Evolutionary conservation across 2,888 invertebrate genomes (phyloP).

Genomic region (Monopis laevigella): DNA sequence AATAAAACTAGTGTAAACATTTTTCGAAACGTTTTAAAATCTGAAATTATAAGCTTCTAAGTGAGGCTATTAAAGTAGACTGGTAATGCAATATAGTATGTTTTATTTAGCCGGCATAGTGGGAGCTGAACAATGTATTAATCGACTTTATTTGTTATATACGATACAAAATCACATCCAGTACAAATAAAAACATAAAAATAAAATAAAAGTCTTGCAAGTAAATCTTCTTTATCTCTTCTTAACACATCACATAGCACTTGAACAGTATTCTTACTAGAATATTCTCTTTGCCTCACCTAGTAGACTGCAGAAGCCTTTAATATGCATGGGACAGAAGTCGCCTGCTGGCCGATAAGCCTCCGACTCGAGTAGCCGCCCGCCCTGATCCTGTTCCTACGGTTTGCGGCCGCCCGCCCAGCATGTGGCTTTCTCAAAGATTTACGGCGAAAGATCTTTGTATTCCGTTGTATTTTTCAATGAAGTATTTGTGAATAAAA

Average conservation of each 20-base stretch:
- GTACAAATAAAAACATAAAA: background rate
- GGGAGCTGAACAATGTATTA: too few relatives aligned
- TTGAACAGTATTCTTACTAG: constrained; percentile 23
- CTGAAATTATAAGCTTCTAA: too few relatives aligned
- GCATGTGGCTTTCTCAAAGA: constrained; percentile 31
- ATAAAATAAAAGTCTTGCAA: background rate
- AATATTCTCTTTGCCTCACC: constrained; percentile 36
- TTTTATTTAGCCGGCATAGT: too few relatives aligned
- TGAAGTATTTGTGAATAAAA: too few relatives aligned
- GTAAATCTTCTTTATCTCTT: background rate
- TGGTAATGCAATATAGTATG: too few relatives aligned
- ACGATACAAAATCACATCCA: too few relatives aligned
- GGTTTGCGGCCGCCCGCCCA: constrained; percentile 17
- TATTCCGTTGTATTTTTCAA: background rate
- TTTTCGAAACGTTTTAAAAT: too few relatives aligned
- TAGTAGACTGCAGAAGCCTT: constrained; percentile 33
- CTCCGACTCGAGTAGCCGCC: constrained; percentile 35
- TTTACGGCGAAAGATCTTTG: constrained; percentile 29
- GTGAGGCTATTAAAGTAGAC: too few relatives aligned
- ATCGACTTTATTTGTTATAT: too few relatives aligned
- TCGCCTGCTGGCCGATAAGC: constrained; percentile 42
- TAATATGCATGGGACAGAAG: constrained; percentile 42
- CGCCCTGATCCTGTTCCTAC: constrained; percentile 48
- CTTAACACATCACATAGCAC: background rate
- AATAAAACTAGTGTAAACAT: too few relatives aligned